Evolutionary conservation across 2,113 vertebrate species (phyloP).

Genomic region (Electrona antarctica): DNA sequence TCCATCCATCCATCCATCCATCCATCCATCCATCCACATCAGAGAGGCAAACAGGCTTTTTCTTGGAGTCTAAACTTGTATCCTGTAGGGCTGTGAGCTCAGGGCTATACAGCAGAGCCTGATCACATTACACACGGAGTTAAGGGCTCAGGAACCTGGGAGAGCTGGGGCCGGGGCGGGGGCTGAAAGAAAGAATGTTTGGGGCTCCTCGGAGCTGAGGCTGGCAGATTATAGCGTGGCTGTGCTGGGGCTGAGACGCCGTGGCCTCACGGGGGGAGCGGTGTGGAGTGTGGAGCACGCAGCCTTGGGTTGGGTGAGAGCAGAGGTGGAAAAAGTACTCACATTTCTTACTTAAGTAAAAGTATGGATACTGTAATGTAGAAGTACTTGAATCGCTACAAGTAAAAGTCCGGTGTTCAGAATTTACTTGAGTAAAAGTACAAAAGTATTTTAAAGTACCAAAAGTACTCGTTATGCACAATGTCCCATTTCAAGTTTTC

Average conservation of each 20-base stretch:
- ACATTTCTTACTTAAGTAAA: too few species aligned
- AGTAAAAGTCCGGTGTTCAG: too few species aligned
- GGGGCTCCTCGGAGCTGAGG: slow-evolving; percentile 46
- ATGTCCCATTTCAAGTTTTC: too few species aligned
- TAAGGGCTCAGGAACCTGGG: slow-evolving; percentile 40
- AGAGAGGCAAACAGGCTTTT: slow-evolving; percentile 35
- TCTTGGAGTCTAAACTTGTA: slow-evolving; percentile 38
- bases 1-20: not conserved
- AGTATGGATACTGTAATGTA: too few species aligned
- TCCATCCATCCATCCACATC: not conserved
- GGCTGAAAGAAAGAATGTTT: slow-evolving; percentile 1
- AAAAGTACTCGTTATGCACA: too few species aligned
- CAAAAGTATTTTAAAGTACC: slow-evolving; percentile 7
- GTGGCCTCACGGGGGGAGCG: slow-evolving; percentile 24
- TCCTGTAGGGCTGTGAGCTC: slow-evolving; percentile 51
- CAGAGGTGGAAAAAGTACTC: too few species aligned
- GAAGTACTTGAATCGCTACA: too few species aligned
- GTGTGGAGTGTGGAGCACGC: not conserved
- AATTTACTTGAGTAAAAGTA: slow-evolving; percentile 17
- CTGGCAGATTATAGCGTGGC: slow-evolving; percentile 45
- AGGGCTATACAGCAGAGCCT: slow-evolving; percentile 25
- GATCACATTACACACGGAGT: slow-evolving; percentile 65
- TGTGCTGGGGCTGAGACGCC: slow-evolving; percentile 23
- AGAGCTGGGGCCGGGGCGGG: slow-evolving; percentile 41
- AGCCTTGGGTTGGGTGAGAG: slow-evolving; percentile 14